A percentile compares a stretch with the other conserved stretches of the same genome.
Evolutionary conservation across 30 jellyfish, hydroid and myxozoan species (phyloP).

Genomic region (Sanderia malayensis): DNA sequence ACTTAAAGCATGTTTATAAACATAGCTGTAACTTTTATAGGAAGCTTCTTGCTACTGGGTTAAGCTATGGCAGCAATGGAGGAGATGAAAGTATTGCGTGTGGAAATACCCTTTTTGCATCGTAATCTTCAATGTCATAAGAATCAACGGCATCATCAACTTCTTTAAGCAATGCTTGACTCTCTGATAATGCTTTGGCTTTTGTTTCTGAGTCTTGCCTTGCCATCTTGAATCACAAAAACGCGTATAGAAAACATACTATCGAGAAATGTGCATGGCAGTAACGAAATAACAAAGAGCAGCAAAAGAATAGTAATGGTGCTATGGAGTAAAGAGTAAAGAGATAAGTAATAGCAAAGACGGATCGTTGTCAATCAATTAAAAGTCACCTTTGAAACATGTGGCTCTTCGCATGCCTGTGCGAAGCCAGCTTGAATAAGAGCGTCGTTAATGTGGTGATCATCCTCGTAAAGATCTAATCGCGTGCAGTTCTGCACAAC

Average conservation of each 20-base stretch:
- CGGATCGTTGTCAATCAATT: no score
- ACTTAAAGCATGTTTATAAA: no score
- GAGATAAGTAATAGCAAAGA: no score
- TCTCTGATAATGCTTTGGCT: constrained; percentile 21
- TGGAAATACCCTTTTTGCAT: constrained; percentile 47
- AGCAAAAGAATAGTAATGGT: no score
- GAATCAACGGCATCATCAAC: constrained; percentile 1
- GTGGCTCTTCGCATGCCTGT: constrained; percentile 73
- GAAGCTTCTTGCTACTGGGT: no score
- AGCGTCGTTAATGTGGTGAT: constrained; percentile 47
- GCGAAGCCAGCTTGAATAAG: constrained; percentile 80
- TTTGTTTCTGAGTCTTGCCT: constrained; percentile 28
- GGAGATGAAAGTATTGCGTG: no score
- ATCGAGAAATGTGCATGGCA: no score
- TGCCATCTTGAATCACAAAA: constrained; percentile 35
- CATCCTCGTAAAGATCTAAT: constrained; percentile 64
- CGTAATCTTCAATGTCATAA: constrained; percentile 31
- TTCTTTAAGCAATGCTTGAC: constrained; percentile 20
- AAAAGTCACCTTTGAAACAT: constrained; percentile 82
- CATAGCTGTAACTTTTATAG: no score
- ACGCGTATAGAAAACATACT: no score
- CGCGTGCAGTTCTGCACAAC: constrained; percentile 56
- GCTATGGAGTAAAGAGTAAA: no score
- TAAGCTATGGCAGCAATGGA: no score
- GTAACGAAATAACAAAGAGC: no score